A percentile compares a stretch with the other conserved stretches of the same genome.
These are phyloP conservation scores for Drosophila mayri DNA, from an alignment of 1,140 invertebrate species.

Conservation along the genomic window DNA sequence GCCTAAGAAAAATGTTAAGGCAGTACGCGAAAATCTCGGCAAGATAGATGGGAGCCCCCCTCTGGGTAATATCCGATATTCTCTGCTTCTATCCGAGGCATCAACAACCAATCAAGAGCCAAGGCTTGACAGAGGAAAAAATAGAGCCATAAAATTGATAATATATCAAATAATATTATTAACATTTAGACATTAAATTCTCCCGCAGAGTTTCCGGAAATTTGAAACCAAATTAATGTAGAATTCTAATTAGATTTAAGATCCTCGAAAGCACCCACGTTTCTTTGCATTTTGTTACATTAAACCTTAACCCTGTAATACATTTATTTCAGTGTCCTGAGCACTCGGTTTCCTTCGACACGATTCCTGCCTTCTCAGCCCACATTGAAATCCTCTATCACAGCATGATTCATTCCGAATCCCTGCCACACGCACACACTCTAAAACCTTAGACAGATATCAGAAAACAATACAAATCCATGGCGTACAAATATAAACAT, in stretches of 20 bases:
- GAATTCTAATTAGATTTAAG: neutral
- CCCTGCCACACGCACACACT: constrained; percentile 19
- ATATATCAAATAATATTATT: too few species aligned
- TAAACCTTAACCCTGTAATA: too few species aligned
- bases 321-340: constrained; percentile 7
- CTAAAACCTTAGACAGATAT: constrained; percentile 54
- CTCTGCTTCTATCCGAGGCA: neutral
- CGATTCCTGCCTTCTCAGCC: constrained; percentile 1
- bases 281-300: too few species aligned
- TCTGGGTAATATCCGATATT: constrained; percentile 22
- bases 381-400: constrained; percentile 30
- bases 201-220: too few species aligned
- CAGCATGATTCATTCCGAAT: constrained; percentile 50
- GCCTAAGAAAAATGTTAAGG: constrained; percentile 22
- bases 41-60: constrained; percentile 32
- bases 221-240: neutral
- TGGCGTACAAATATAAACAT: constrained; percentile 68
- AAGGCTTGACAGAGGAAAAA: neutral
- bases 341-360: neutral
- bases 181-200: too few species aligned
- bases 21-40: constrained; percentile 16
- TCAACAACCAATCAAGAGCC: constrained; percentile 3
- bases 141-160: neutral
- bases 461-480: constrained; percentile 70
- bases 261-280: neutral